A percentile compares a stretch with the other conserved stretches of the same genome.
phyloP scores from a whole-genome alignment of 2,888 invertebrate species.

The Trachelus tabidus region DNA sequence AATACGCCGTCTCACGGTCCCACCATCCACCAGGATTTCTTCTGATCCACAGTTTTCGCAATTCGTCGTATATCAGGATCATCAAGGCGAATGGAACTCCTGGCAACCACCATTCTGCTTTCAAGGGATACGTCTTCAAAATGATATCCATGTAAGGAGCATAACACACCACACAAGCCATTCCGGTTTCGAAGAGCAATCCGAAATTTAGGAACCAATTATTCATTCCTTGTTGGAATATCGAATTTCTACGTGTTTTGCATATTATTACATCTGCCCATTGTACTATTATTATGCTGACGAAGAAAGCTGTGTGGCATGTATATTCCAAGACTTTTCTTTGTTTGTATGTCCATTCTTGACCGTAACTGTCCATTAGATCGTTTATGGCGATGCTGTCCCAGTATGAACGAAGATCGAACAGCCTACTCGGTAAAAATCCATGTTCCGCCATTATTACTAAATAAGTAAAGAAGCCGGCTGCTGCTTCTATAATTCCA shows the following conservation, averaged over 20 bases:
- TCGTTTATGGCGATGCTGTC: constrained; percentile 73
- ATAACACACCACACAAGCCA: constrained; percentile 67
- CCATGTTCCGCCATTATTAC: constrained; percentile 83
- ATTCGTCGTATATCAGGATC: constrained; percentile 81
- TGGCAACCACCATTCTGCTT: constrained; percentile 78
- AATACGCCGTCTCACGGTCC: constrained; percentile 82
- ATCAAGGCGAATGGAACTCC: constrained; percentile 79
- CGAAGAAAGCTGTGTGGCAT: constrained; percentile 84
- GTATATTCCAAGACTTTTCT: constrained; percentile 78
- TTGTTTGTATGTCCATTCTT: constrained; percentile 78
- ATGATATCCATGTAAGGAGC: constrained; percentile 66
- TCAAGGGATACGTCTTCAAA: constrained; percentile 76
- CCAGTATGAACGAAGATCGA: constrained; percentile 80
- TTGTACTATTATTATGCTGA: constrained; percentile 81
- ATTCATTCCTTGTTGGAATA: constrained; percentile 81
- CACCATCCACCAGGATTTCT: constrained; percentile 77
- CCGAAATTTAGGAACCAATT: constrained; percentile 75
- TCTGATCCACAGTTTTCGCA: constrained; percentile 77
- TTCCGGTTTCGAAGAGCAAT: constrained; percentile 69
- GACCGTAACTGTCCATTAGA: constrained; percentile 79
- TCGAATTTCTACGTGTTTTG: constrained; percentile 80
- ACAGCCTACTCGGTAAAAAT: constrained; percentile 75
- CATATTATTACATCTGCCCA: constrained; percentile 83
- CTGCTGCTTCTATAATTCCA: constrained; percentile 85
- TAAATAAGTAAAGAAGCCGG: constrained; percentile 84